These are phyloP conservation scores for Campylomormyrus tamandua DNA, from an alignment of 2,113 vertebrate genomes.

Conservation along the genomic window DNA sequence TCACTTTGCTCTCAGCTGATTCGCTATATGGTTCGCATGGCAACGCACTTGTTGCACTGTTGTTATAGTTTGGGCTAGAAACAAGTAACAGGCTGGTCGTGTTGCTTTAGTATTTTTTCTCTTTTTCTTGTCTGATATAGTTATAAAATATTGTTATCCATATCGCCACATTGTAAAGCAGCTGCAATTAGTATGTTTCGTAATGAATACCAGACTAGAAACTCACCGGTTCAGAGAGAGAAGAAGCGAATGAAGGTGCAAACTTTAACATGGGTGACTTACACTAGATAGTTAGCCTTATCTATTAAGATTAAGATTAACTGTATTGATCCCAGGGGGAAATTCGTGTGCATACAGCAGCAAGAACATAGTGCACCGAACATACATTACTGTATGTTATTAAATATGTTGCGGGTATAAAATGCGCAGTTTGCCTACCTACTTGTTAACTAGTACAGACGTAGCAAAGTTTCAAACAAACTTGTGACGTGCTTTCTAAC, in stretches of 20 bases:
- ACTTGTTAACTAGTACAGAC: not conserved
- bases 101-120: too few relatives aligned
- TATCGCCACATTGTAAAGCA: not conserved
- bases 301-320: not conserved
- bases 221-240: slow-evolving; percentile 22
- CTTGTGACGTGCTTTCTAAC: not conserved
- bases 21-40: slow-evolving; percentile 13
- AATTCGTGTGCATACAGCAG: not conserved
- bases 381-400: not conserved
- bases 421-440: not conserved
- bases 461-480: not conserved
- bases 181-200: slow-evolving; percentile 19
- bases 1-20: not conserved
- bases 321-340: not conserved
- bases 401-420: not conserved
- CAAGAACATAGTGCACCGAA: not conserved
- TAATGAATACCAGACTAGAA: slow-evolving; percentile 10
- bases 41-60: not conserved
- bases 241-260: slow-evolving; percentile 29
- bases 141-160: not conserved
- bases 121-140: not conserved
- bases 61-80: not conserved
- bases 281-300: not conserved
- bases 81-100: not conserved
- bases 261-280: not conserved